These are phyloP conservation scores for Drosophila rellima DNA, from an alignment of 2,888 invertebrate genomes.

Conservation along the genomic window DNA sequence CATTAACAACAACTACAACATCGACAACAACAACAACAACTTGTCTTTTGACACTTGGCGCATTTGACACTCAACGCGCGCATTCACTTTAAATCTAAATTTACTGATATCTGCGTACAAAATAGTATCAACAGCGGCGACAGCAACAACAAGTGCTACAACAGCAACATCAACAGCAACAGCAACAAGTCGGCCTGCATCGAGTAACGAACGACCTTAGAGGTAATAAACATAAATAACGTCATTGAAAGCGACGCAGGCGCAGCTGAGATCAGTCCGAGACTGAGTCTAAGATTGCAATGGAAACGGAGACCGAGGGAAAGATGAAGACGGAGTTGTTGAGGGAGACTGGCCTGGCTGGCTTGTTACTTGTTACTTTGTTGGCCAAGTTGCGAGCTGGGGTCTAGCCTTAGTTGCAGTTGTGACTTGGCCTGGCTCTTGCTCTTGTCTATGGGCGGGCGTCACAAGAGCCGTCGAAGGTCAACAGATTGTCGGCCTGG, in stretches of 20 bases:
- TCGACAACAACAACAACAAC: constrained; percentile 44
- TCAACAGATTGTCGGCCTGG: constrained; percentile 80
- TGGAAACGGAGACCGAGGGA: constrained; percentile 34
- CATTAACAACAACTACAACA: constrained; percentile 52
- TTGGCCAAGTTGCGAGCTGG: constrained; percentile 44
- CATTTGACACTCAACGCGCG: constrained; percentile 82
- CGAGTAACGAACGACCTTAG: constrained; percentile 82
- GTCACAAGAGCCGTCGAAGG: constrained; percentile 76
- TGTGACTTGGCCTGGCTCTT: constrained; percentile 26
- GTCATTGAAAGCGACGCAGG: constrained; percentile 80
- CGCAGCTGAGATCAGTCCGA: constrained; percentile 72
- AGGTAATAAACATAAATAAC: constrained; percentile 83
- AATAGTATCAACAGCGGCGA: constrained; percentile 81
- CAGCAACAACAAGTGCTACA: constrained; percentile 62
- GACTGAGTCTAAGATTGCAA: constrained; percentile 62
- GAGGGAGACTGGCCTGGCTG: constrained; percentile 27
- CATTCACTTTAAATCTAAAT: constrained; percentile 83
- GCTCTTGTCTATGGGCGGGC: constrained; percentile 69
- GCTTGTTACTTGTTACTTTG: constrained; percentile 62
- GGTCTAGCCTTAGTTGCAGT: constrained; percentile 26
- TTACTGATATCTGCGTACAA: constrained; percentile 82
- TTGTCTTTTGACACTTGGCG: constrained; percentile 81
- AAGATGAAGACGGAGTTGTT: constrained; percentile 2
- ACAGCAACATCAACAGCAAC: constrained; percentile 38
- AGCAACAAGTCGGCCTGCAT: constrained; percentile 44